These are phyloP conservation scores for Ibidorhyncha struthersii DNA, from an alignment of 2,113 vertebrate species.

Conservation along the genomic window DNA sequence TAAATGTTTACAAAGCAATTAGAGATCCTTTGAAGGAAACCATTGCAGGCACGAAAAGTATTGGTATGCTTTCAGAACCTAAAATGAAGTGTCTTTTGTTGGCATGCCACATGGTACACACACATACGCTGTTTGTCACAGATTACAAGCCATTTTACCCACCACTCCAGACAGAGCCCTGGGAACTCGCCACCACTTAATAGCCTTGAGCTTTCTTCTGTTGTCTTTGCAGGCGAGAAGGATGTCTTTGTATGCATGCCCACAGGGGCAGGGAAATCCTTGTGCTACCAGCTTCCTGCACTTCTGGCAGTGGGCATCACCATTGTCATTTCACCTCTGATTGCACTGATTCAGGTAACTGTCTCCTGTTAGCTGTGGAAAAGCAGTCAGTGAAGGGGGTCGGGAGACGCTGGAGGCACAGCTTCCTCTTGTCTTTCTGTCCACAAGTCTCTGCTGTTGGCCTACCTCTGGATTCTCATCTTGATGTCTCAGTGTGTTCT, in stretches of 20 bases:
- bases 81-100: not conserved
- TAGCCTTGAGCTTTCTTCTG: slow-evolving; percentile 42
- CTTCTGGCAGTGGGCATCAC: slow-evolving; percentile 89
- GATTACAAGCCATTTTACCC: not conserved
- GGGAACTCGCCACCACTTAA: not conserved
- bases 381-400: not conserved
- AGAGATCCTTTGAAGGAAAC: not conserved
- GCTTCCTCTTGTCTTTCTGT: not conserved
- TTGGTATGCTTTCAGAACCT: not conserved
- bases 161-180: not conserved
- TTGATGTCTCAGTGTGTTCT: not conserved
- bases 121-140: not conserved
- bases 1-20: not conserved
- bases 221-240: slow-evolving; percentile 83
- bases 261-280: slow-evolving; percentile 95
- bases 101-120: rapidly evolving
- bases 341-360: slow-evolving; percentile 96
- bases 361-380: not conserved
- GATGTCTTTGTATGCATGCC: slow-evolving; percentile 99
- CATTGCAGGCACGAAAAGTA: not conserved
- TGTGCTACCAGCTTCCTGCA: slow-evolving; percentile 97
- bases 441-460: not conserved
- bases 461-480: not conserved
- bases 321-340: slow-evolving; percentile 93
- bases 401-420: not conserved